These are phyloP conservation scores for Riparia riparia DNA, from an alignment of 2,113 vertebrate species.

Conservation along the genomic window DNA sequence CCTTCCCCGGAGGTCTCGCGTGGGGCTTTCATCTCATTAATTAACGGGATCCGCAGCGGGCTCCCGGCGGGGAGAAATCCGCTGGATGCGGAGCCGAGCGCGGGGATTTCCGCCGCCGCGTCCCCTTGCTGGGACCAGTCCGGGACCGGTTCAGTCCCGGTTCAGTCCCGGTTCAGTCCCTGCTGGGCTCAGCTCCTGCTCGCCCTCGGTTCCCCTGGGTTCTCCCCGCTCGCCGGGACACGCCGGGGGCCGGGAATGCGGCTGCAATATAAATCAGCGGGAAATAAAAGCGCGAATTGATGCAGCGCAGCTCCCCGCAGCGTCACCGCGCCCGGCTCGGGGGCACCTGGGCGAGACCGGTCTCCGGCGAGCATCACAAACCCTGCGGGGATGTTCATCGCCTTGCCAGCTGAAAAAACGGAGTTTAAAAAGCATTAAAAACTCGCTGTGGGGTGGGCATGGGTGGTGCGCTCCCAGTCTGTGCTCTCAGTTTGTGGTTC, in stretches of 20 bases:
- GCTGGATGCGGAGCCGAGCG: background rate
- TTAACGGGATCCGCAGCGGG: background rate
- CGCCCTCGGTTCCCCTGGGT: background rate
- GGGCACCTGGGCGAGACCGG: background rate
- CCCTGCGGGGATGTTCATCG: rapidly evolving
- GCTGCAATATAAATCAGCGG: background rate
- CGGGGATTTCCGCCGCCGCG: background rate
- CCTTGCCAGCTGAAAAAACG: background rate
- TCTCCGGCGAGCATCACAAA: rapidly evolving
- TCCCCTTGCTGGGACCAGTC: rapidly evolving
- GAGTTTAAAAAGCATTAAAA: rapidly evolving
- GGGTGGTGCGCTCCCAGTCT: rapidly evolving
- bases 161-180: background rate
- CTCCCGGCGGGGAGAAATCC: background rate
- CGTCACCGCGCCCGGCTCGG: background rate
- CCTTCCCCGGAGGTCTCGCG: background rate
- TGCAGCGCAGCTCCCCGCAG: background rate
- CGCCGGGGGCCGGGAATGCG: background rate
- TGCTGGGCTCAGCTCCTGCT: background rate
- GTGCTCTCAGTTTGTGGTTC: background rate
- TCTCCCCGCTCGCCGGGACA: background rate
- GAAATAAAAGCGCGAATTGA: rapidly evolving
- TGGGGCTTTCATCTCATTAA: background rate
- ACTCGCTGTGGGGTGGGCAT: rapidly evolving
- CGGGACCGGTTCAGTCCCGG: background rate